These are phyloP conservation scores for Leistus spinibarbis DNA, from an alignment of 2,888 invertebrate species.

Conservation along the genomic window DNA sequence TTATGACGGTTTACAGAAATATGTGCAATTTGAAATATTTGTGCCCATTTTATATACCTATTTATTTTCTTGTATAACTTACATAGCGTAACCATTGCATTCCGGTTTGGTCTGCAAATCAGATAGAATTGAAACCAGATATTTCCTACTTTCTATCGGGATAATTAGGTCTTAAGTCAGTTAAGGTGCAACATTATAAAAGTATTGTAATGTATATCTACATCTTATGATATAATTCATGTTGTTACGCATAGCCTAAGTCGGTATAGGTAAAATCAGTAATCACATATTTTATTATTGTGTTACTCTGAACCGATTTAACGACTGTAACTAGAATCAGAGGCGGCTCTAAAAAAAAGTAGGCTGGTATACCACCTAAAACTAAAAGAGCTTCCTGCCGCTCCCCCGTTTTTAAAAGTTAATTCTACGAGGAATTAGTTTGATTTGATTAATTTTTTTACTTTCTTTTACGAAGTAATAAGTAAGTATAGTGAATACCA, in stretches of 20 bases:
- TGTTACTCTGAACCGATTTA: neutral
- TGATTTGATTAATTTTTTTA: no score
- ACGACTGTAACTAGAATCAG: no score
- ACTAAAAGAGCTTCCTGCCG: no score
- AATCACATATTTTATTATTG: neutral
- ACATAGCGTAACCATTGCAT: neutral
- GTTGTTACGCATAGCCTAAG: no score
- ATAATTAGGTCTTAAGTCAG: neutral
- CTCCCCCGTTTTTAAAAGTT: no score
- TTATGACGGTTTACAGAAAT: no score
- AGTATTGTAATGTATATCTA: neutral
- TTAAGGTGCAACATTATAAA: neutral
- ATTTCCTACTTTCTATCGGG: constrained; percentile 4
- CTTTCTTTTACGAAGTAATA: no score
- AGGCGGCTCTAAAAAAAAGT: no score
- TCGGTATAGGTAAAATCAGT: neutral
- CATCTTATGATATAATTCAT: neutral
- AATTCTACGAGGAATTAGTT: no score
- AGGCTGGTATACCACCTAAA: no score
- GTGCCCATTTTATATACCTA: neutral
- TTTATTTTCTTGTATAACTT: neutral
- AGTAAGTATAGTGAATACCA: no score
- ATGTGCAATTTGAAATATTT: no score
- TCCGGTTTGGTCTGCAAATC: neutral
- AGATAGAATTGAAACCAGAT: neutral